phyloP scores from a whole-genome alignment of 2,113 vertebrate genomes.

The Odobenus rosmarus region DNA sequence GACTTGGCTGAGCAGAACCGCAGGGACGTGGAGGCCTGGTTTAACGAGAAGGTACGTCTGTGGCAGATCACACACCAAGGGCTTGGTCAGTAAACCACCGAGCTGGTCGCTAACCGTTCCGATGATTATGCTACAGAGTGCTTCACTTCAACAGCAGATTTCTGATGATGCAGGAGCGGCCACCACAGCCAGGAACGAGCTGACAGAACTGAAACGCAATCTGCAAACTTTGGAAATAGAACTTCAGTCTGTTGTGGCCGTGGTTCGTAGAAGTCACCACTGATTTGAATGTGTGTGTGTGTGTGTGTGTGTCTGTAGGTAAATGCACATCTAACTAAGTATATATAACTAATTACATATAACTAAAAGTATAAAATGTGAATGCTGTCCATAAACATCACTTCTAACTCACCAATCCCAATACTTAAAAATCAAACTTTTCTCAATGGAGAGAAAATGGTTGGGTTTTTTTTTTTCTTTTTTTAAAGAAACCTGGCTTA shows the following conservation, averaged over 20 bases:
- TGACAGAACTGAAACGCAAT: slow-evolving; percentile 83
- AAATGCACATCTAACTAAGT: not conserved
- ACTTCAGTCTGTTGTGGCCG: slow-evolving; percentile 73
- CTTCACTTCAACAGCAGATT: slow-evolving; percentile 78
- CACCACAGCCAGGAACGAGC: slow-evolving; percentile 70
- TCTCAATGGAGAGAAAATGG: not conserved
- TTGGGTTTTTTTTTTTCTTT: not conserved
- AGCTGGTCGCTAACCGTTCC: not conserved
- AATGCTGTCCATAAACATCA: not conserved
- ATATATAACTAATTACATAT: not conserved
- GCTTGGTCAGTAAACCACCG: fast-evolving
- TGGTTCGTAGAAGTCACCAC: slow-evolving; percentile 79
- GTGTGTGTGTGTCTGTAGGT: not conserved
- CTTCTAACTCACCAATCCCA: not conserved
- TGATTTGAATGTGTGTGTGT: not conserved
- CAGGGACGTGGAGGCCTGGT: slow-evolving; percentile 90
- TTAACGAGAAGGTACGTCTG: slow-evolving; percentile 79
- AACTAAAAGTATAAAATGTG: not conserved
- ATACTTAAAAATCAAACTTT: not conserved
- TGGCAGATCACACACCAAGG: fast-evolving
- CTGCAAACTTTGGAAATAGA: slow-evolving; percentile 87
- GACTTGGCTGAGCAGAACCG: slow-evolving; percentile 89
- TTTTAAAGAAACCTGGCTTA: not conserved
- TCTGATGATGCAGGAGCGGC: slow-evolving; percentile 65
- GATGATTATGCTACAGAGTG: slow-evolving; percentile 61